Conservation (phyloP, 2,888 invertebrate genomes). For the Drosophila infuscata region DNA sequence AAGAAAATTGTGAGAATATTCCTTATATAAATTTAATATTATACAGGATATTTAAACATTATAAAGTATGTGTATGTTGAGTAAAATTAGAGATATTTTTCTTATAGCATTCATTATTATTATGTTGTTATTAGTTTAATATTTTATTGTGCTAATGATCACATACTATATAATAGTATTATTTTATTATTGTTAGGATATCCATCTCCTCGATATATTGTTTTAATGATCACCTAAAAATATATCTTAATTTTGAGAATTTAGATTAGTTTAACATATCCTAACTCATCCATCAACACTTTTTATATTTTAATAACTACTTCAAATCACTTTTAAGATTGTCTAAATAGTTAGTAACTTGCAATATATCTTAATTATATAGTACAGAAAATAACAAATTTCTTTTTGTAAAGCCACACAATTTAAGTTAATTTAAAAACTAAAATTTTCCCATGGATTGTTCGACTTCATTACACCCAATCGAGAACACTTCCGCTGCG, state of each 20-base stretch:
- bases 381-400: background rate
- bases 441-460: slow-evolving; percentile 45
- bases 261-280: background rate
- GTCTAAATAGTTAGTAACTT: background rate
- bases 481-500: slow-evolving; percentile 46
- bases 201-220: too few species aligned
- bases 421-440: slow-evolving; percentile 1
- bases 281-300: background rate
- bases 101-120: too few species aligned
- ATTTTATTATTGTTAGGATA: too few species aligned
- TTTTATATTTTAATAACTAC: too few species aligned
- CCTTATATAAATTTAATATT: background rate
- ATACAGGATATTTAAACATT: too few species aligned
- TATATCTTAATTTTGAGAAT: background rate
- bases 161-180: too few species aligned
- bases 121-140: too few species aligned
- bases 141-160: too few species aligned
- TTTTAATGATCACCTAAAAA: background rate
- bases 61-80: background rate
- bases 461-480: slow-evolving; percentile 36
- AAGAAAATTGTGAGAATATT: background rate
- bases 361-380: background rate
- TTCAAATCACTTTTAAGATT: too few species aligned
- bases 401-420: background rate
- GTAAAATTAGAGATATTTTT: too few species aligned